phyloP scores from a whole-genome alignment of 1,140 invertebrate genomes.

The Brachystomella parvula region DNA sequence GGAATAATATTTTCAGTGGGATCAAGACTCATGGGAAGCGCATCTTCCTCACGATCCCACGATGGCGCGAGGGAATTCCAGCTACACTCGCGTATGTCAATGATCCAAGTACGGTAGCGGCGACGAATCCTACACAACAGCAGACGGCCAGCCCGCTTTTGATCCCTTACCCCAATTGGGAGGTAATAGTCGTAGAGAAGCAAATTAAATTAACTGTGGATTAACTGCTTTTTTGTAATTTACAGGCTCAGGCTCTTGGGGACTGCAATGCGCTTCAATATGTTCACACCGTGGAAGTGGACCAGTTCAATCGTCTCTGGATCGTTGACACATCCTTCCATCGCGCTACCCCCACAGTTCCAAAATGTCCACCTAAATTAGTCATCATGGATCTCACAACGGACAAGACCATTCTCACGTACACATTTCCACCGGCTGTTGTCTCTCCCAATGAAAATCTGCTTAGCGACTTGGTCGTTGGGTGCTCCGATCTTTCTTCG shows the following conservation, averaged over 20 bases:
- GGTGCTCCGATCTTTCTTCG: constrained; percentile 48
- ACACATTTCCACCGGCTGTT: constrained; percentile 46
- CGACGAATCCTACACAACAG: neutral
- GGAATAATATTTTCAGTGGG: constrained; percentile 48
- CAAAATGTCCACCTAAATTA: constrained; percentile 63
- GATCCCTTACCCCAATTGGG: constrained; percentile 66
- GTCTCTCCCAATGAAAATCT: neutral
- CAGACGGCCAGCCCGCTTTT: neutral
- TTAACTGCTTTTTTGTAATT: neutral
- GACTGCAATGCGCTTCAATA: constrained; percentile 62
- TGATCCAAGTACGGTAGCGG: neutral
- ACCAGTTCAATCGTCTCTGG: constrained; percentile 69
- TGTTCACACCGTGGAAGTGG: constrained; percentile 61
- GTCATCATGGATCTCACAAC: constrained; percentile 67
- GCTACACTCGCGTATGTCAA: constrained; percentile 51
- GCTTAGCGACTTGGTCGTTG: constrained; percentile 19
- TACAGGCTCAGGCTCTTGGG: constrained; percentile 49
- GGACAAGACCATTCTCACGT: constrained; percentile 54
- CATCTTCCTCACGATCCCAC: constrained; percentile 65
- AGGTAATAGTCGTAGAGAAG: constrained; percentile 46
- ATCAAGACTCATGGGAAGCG: constrained; percentile 69
- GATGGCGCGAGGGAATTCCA: constrained; percentile 65
- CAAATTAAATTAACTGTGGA: constrained; percentile 31
- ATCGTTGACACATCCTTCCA: constrained; percentile 59
- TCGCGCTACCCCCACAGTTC: constrained; percentile 60